Conservation (phyloP, 2,888 invertebrate species). For the Dynastes hyllus region DNA sequence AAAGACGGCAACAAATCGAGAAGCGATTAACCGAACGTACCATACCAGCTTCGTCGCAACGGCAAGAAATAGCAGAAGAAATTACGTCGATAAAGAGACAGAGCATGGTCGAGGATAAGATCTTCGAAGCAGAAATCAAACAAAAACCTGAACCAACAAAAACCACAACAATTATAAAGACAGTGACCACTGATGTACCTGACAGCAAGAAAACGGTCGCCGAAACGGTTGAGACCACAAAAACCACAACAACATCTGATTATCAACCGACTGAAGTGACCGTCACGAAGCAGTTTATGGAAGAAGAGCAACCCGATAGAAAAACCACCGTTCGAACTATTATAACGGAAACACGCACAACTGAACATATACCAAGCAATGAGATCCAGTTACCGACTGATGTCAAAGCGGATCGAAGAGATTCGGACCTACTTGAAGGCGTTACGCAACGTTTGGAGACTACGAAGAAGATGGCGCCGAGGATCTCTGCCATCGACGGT, state of each 20-base stretch:
- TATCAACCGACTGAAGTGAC: conserved; percentile 53
- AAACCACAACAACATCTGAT: conserved; percentile 55
- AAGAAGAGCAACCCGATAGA: conserved; percentile 49
- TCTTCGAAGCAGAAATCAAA: conserved; percentile 75
- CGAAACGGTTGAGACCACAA: conserved; percentile 55
- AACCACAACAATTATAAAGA: conserved; percentile 62
- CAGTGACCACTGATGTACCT: conserved; percentile 53
- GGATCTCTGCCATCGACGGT: conserved; percentile 63
- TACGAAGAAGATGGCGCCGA: conserved; percentile 57
- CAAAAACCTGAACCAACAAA: conserved; percentile 59
- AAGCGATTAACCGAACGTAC: conserved; percentile 81
- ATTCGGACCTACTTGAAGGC: conserved; percentile 70
- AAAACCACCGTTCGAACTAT: conserved; percentile 55
- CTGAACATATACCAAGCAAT: conserved; percentile 54
- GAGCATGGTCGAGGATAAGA: conserved; percentile 73
- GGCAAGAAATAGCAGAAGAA: conserved; percentile 83
- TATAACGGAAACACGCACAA: conserved; percentile 63
- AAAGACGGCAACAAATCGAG: conserved; percentile 83
- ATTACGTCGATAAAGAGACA: conserved; percentile 80
- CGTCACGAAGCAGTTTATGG: conserved; percentile 45
- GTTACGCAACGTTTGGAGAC: conserved; percentile 70
- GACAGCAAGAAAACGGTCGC: conserved; percentile 57
- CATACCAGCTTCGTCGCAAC: conserved; percentile 82
- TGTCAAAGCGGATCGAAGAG: conserved; percentile 61
- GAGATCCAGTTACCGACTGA: conserved; percentile 49